Percentiles rank a stretch among this genome's conserved stretches.
Evolutionary conservation across 1,140 invertebrate species (phyloP).

Genomic region (Lepidurus couesii): DNA sequence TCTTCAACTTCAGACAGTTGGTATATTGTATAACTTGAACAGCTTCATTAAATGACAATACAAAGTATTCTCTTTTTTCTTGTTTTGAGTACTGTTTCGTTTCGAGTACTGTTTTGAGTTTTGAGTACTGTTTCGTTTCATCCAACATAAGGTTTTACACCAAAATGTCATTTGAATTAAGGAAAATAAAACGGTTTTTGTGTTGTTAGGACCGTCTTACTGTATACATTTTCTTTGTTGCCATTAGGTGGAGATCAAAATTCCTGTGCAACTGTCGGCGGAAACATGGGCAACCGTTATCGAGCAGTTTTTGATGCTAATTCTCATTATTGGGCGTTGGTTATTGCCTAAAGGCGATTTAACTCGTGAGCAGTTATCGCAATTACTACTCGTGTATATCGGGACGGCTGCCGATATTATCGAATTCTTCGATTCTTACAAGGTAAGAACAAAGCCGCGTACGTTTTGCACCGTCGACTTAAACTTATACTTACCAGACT

Average conservation of each 20-base stretch:
- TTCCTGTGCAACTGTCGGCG: constrained; percentile 44
- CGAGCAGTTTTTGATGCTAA: constrained; percentile 82
- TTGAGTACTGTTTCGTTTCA: too few relatives aligned
- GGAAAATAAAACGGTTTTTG: too few relatives aligned
- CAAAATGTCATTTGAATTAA: not conserved
- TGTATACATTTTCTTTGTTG: not conserved
- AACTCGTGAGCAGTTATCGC: constrained; percentile 82
- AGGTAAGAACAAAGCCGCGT: constrained; percentile 47
- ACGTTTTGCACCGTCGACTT: too few relatives aligned
- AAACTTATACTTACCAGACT: too few relatives aligned
- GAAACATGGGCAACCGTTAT: constrained; percentile 79
- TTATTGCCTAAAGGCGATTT: constrained; percentile 82
- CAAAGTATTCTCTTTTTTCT: too few relatives aligned
- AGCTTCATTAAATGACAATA: too few relatives aligned
- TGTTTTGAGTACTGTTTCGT: too few relatives aligned
- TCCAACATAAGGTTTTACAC: not conserved
- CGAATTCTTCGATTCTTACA: constrained; percentile 93
- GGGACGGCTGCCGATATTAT: constrained; percentile 88
- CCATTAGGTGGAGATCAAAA: constrained; percentile 36
- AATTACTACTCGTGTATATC: constrained; percentile 72
- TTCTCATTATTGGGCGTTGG: constrained; percentile 81
- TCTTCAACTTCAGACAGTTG: too few relatives aligned
- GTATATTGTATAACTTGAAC: too few relatives aligned
- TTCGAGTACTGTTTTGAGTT: too few relatives aligned
- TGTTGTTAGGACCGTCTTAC: not conserved